Evolutionary conservation across 2,888 invertebrate genomes (phyloP), one percentile per base, ranked within the genome.

Genomic region (Lissonota sp.): DNA sequence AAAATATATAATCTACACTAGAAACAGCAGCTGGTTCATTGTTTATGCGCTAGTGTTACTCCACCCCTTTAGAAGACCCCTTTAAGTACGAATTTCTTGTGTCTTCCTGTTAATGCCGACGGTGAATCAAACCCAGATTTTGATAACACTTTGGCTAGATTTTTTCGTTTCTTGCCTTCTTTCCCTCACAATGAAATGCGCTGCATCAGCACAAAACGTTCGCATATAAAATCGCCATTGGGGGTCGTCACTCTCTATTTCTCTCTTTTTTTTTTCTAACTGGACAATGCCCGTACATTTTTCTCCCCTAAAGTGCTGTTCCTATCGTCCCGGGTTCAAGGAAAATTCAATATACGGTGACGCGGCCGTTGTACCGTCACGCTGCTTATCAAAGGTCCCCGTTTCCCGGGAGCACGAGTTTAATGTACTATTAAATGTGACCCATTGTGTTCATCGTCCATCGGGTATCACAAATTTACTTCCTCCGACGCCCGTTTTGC

Each of bases 371-470:
- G 74, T 72, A 60, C 67, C 66, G 83, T 75, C 76, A 75, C 83
- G 79, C 67, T 78, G 78, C 10, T 81, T 80, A 78, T 80, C 62
- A 70, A 63, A 77, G 84, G 72, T 44, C 44, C 75, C 81, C 81
- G 77, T 79, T 81, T 81, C 69, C 78, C 72, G 72, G 46, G 63
- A 71, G 73, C 77, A 81, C 84, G 84, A 83, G 84, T 84, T 85
- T 91, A 92, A 92, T 92, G 91, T 92, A 90, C 89, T 91, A 91
- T 91, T 88, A 92, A 92, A 92, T 91, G 91, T 87, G 88, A 82
- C 87, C 81, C 84, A 92, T 92, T 92, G 92, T 92, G 86, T 83
- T 82, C 82, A 79, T 57, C 88, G 90, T 87, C 86, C 87, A 88
- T 88, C 86, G 90, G 84, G 86, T 85, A 26, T 89, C 87, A 88